Base-by-base conservation (phyloP, 2,888 invertebrate genomes). In the Helobdella robusta region DNA sequence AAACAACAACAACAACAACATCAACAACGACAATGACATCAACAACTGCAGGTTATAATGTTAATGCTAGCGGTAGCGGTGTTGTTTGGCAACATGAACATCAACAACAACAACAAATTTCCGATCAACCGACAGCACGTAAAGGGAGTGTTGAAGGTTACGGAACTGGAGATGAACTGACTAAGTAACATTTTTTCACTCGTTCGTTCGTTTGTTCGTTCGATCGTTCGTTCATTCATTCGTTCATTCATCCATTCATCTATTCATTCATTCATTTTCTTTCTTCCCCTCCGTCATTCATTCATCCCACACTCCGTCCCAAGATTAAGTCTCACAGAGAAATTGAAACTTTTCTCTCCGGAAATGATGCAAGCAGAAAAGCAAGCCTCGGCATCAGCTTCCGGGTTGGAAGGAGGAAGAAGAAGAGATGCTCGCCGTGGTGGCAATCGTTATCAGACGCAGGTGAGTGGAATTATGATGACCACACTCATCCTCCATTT, bases 341-440 rank as follows among this genome's bases (percentile, higher is more conserved):
- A 56, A 28, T 30, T 56, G 56, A 56, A 30, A 18, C 28, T 56
- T 28, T 56, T 56, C 23, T 11, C 56, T n/a, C n/a, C 28, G 1
- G 56, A 56, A 20, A n/a, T n/a, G n/a, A n/a, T n/a, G n/a, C n/a
- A n/a, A n/a, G 56, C 56, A 25, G 56, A 56, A 56, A 56, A 56
- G 28, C n/a, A n/a, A n/a, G n/a, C n/a, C n/a, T n/a, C n/a, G n/a
- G n/a, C n/a, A n/a, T n/a, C n/a, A n/a, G n/a, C n/a, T n/a, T n/a
- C n/a, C n/a, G n/a, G n/a, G n/a, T n/a, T n/a, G n/a, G n/a, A n/a
- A n/a, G n/a, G n/a, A n/a, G n/a, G n/a, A n/a, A n/a, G n/a, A n/a
- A n/a, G n/a, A n/a, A n/a, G n/a, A n/a, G n/a, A n/a, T n/a, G n/a
- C n/a, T n/a, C 20, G 56, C n/a, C 56, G 56, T 28, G 30, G 32